phyloP scores from a whole-genome alignment of 2,888 invertebrate genomes.

The Hirtodrosophila cameraria region DNA sequence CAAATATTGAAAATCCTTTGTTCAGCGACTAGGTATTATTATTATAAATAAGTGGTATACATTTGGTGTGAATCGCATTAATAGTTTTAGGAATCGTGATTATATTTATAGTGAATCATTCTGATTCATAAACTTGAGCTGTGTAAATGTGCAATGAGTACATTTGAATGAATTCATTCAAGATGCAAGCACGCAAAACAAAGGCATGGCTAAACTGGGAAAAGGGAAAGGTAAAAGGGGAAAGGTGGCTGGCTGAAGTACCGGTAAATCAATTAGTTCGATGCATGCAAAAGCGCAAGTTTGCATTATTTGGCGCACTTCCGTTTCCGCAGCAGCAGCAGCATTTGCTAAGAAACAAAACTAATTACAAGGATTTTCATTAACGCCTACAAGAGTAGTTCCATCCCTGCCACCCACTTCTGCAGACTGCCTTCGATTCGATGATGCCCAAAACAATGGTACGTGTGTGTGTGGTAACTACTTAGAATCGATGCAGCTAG shows the following conservation, averaged over 20 bases:
- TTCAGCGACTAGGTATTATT: too few species aligned
- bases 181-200: slow-evolving; percentile 29
- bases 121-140: not conserved
- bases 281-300: slow-evolving; percentile 72
- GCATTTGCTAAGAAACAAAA: slow-evolving; percentile 73
- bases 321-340: slow-evolving; percentile 61
- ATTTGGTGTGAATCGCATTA: too few species aligned
- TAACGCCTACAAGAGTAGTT: slow-evolving; percentile 69
- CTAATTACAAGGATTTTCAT: slow-evolving; percentile 78
- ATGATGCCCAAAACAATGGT: slow-evolving; percentile 8
- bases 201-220: too few species aligned
- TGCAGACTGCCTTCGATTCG: not conserved
- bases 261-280: slow-evolving; percentile 74
- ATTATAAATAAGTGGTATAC: too few species aligned
- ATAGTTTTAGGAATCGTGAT: too few species aligned
- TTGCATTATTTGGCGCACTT: slow-evolving; percentile 70
- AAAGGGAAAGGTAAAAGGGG: not conserved
- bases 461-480: slow-evolving; percentile 55
- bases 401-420: not conserved
- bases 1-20: too few species aligned
- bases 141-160: slow-evolving; percentile 9
- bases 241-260: not conserved
- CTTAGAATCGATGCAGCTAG: slow-evolving; percentile 76
- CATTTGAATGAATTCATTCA: slow-evolving; percentile 44
- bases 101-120: too few species aligned